A percentile compares a stretch with the other conserved stretches of the same genome.
Evolutionary conservation across 2,888 invertebrate species (phyloP).

Genomic region (Amiota mariae): DNA sequence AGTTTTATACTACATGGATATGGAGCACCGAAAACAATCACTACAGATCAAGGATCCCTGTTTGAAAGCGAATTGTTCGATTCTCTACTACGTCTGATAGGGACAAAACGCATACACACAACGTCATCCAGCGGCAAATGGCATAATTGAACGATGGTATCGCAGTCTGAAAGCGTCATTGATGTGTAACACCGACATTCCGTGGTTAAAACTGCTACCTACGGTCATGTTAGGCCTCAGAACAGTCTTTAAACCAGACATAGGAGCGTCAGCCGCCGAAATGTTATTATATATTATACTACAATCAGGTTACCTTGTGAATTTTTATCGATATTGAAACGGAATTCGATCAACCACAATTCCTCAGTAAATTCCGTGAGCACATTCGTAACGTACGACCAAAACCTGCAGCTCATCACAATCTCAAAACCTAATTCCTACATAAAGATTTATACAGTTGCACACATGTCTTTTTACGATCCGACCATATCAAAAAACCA

Average conservation of each 20-base stretch:
- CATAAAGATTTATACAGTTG: background rate
- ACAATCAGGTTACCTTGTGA: background rate
- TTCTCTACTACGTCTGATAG: background rate
- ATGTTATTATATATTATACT: background rate
- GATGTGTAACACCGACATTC: background rate
- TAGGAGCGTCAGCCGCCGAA: background rate
- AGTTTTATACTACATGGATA: background rate
- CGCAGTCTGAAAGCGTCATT: background rate
- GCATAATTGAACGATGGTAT: slow-evolving; percentile 5
- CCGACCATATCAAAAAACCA: too few species aligned
- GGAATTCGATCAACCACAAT: background rate
- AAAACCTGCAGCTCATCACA: background rate
- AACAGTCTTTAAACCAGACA: slow-evolving; percentile 1
- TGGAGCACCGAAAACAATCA: background rate
- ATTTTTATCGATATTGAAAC: background rate
- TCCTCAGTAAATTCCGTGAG: background rate
- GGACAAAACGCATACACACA: background rate
- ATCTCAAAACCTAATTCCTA: background rate
- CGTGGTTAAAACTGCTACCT: slow-evolving; percentile 6
- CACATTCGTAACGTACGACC: background rate
- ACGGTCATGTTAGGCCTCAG: background rate
- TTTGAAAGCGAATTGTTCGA: background rate
- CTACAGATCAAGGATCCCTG: background rate
- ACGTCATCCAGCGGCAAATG: background rate
- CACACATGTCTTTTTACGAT: too few species aligned